Conservation (phyloP, 2,113 vertebrate species). For the Laterallus jamaicensis region DNA sequence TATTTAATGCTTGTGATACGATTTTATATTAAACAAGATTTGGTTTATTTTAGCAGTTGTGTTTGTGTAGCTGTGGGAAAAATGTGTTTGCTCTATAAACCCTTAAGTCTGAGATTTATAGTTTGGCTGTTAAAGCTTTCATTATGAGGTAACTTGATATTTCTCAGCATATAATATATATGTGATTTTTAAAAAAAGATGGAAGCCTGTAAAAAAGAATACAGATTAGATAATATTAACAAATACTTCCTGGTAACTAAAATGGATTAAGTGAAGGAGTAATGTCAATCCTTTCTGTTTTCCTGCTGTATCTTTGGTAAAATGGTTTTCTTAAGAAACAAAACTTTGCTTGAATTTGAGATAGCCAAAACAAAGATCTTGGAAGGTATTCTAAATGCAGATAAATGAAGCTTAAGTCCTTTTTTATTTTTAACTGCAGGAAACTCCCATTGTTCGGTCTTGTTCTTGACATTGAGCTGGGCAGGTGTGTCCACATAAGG, state of each 20-base stretch:
- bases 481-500: constrained; percentile 65
- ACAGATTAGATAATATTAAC: background rate
- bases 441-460: background rate
- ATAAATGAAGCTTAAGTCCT: background rate
- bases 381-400: background rate
- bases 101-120: constrained; percentile 41
- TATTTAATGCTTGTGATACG: constrained; percentile 67
- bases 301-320: background rate
- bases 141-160: background rate
- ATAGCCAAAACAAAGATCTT: background rate
- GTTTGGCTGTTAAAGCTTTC: constrained; percentile 31
- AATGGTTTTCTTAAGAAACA: background rate
- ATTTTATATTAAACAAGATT: constrained; percentile 65
- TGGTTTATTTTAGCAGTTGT: constrained; percentile 41
- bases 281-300: background rate
- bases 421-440: constrained; percentile 24
- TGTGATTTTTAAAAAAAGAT: background rate
- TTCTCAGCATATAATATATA: background rate
- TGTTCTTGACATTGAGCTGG: constrained; percentile 17
- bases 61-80: constrained; percentile 23
- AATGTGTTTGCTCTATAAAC: background rate
- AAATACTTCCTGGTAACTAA: background rate
- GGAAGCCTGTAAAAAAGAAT: background rate
- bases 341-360: background rate
- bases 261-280: background rate